A percentile compares a stretch with the other conserved stretches of the same genome.
Conservation (phyloP, 2,797 vertebrate genomes). For the Pangasius macronema region DNA sequence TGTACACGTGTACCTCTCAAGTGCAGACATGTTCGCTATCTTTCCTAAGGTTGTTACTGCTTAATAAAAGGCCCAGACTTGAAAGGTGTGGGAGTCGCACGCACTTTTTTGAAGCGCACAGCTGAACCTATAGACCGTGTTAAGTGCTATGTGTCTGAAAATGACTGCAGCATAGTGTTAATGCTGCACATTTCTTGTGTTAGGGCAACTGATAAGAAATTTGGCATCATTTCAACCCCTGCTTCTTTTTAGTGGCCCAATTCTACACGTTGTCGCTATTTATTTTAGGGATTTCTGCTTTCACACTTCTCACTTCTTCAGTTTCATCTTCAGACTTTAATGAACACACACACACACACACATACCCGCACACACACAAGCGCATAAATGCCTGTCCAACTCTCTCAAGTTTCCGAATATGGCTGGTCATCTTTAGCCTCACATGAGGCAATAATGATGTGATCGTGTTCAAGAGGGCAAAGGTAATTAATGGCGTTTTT, state of each 20-base stretch:
- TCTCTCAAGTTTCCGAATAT: not conserved
- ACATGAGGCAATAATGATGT: conserved; percentile 28
- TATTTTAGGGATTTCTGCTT: conserved; percentile 3
- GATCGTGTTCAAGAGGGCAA: conserved; percentile 13
- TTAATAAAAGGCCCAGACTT: conserved; percentile 37
- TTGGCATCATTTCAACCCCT: not conserved
- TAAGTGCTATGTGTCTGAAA: not conserved
- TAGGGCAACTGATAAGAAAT: not conserved
- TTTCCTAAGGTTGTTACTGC: conserved; percentile 31
- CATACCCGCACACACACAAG: not conserved
- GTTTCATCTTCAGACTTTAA: not conserved
- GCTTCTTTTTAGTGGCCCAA: not conserved
- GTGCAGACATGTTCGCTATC: conserved; percentile 43
- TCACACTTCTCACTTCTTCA: conserved; percentile 1
- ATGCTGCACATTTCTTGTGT: not conserved
- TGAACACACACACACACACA: not conserved
- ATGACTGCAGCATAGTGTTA: not conserved
- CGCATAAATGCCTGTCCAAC: not conserved
- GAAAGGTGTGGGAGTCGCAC: conserved; percentile 24
- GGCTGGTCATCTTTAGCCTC: conserved; percentile 18
- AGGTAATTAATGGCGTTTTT: conserved; percentile 25
- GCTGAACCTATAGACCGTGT: not conserved
- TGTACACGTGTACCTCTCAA: conserved; percentile 22
- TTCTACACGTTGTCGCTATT: not conserved
- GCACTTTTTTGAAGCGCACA: not conserved